These are phyloP conservation scores for Nyctereutes procyonoides DNA, from an alignment of 2,113 vertebrate species.

Conservation along the genomic window DNA sequence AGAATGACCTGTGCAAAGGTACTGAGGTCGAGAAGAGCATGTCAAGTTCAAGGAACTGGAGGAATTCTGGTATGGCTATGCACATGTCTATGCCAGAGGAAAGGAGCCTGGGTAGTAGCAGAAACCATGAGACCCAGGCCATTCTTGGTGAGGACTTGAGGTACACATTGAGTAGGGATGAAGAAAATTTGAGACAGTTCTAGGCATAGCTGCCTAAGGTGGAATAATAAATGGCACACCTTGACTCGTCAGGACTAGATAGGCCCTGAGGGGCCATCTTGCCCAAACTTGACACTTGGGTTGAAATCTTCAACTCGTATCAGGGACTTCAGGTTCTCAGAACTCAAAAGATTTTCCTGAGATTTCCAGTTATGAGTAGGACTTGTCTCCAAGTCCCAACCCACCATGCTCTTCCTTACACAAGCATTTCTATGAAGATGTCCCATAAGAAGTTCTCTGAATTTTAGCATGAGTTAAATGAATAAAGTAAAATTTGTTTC, in stretches of 20 bases:
- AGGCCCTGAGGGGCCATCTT: background rate
- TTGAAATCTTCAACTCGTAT: background rate
- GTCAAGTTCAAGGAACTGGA: background rate
- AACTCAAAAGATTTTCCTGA: background rate
- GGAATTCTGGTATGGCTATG: background rate
- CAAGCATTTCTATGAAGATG: background rate
- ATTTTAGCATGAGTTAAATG: background rate
- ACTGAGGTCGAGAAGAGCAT: background rate
- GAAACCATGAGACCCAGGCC: background rate
- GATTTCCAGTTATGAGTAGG: background rate
- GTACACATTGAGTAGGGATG: no score
- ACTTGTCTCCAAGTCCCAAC: background rate
- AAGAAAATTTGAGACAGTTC: background rate
- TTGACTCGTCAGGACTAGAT: background rate
- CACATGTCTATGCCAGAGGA: rapidly evolving
- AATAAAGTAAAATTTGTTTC: background rate
- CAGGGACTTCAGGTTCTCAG: background rate
- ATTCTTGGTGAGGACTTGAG: background rate
- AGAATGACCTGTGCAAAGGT: background rate
- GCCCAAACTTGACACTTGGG: background rate
- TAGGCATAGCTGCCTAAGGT: background rate
- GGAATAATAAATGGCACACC: background rate
- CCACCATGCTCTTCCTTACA: background rate
- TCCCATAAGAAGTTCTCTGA: background rate
- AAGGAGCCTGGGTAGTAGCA: background rate